These are phyloP conservation scores for Alethe diademata DNA, from an alignment of 2,113 vertebrate species.

Conservation along the genomic window DNA sequence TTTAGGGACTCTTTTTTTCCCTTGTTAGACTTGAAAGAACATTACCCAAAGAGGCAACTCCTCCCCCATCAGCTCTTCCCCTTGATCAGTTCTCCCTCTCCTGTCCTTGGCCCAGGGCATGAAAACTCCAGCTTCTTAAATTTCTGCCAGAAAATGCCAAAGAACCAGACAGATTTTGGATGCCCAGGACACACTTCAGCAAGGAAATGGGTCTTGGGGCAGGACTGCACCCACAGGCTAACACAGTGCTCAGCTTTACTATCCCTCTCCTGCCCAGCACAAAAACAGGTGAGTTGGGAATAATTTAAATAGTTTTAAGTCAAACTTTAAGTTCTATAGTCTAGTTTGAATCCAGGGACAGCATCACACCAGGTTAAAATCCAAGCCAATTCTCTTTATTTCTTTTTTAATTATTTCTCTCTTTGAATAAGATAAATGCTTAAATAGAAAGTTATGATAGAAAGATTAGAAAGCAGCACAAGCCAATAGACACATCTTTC, in stretches of 20 bases:
- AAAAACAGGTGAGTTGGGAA: neutral
- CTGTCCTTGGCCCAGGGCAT: neutral
- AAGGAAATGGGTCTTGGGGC: neutral
- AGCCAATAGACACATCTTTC: neutral
- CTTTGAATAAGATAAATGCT: neutral
- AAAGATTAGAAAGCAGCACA: neutral
- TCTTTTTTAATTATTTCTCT: neutral
- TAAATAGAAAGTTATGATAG: neutral
- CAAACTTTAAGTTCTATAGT: neutral
- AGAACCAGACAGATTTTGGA: rapidly evolving
- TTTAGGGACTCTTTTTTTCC: neutral
- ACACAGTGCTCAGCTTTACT: neutral
- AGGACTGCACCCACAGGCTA: neutral
- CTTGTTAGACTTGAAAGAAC: neutral
- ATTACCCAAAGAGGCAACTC: neutral
- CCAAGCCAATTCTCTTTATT: neutral
- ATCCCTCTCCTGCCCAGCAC: neutral
- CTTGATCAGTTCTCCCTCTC: neutral
- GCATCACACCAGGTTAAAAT: neutral
- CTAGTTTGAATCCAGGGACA: neutral
- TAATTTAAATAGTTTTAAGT: neutral
- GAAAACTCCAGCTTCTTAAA: neutral
- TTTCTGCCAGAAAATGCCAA: neutral
- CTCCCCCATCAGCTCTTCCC: neutral
- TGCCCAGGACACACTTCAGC: neutral